Evolutionary conservation across 2,113 vertebrate species (phyloP).

Genomic region (Brachyistius frenatus): DNA sequence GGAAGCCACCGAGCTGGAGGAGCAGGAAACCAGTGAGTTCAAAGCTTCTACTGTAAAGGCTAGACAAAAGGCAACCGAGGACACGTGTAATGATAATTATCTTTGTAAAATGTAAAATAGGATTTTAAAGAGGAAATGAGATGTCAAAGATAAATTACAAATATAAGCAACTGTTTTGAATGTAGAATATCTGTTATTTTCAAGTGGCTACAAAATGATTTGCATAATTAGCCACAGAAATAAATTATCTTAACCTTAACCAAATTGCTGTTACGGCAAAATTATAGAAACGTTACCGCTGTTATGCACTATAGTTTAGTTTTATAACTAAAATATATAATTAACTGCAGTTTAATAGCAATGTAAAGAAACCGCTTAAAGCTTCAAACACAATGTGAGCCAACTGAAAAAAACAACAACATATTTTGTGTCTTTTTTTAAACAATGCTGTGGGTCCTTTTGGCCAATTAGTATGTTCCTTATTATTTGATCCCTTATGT

Average conservation of each 20-base stretch:
- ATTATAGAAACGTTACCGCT: rapidly evolving
- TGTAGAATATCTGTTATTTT: neutral
- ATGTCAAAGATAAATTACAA: no score
- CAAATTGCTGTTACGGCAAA: neutral
- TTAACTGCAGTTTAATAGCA: neutral
- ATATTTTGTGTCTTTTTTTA: no score
- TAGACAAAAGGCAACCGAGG: slow-evolving; percentile 36
- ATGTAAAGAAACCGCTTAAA: neutral
- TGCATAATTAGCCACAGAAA: slow-evolving; percentile 12
- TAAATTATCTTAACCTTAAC: neutral
- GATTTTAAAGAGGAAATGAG: no score
- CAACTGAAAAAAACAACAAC: no score
- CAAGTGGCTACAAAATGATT: neutral
- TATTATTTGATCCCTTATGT: no score
- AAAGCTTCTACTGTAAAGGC: slow-evolving; percentile 5
- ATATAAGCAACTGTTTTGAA: neutral
- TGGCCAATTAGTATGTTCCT: no score
- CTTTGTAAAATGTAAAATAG: no score
- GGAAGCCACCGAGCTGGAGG: slow-evolving; percentile 80
- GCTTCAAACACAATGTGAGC: neutral
- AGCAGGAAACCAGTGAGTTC: slow-evolving; percentile 89
- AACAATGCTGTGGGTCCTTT: no score
- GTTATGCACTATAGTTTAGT: neutral
- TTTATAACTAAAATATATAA: neutral
- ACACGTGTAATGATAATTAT: neutral